These are phyloP conservation scores for Diploscapter pachys DNA, from an alignment of 1,140 invertebrate species.

Conservation along the genomic window DNA sequence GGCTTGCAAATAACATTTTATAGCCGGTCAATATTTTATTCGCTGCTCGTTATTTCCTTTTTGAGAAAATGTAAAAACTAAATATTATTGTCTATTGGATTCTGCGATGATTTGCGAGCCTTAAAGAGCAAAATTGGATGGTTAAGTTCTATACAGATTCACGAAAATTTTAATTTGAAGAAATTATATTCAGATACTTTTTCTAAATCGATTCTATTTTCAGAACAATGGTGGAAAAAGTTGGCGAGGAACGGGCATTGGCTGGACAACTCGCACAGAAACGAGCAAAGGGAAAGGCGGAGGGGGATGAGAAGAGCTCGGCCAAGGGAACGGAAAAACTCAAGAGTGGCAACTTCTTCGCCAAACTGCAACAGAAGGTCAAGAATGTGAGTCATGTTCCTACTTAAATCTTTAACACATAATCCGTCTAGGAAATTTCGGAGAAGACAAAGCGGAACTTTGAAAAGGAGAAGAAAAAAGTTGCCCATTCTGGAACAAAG, in stretches of 20 bases:
- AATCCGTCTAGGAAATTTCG: no score
- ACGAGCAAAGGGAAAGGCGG: conserved; percentile 23
- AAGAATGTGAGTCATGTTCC: background rate
- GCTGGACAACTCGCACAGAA: conserved; percentile 11
- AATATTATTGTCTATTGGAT: no score
- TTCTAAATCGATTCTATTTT: background rate
- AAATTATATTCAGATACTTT: background rate
- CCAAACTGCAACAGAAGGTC: conserved; percentile 31
- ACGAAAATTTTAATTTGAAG: background rate
- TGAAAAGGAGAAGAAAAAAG: no score
- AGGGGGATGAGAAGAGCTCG: conserved; percentile 13
- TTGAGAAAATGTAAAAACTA: no score
- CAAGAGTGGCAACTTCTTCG: conserved; percentile 36
- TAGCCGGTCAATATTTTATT: no score
- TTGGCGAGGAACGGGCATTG: conserved; percentile 21
- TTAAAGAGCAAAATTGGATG: no score
- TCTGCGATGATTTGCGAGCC: no score
- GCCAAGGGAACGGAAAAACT: conserved; percentile 16
- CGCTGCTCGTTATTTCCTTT: no score
- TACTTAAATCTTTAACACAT: background rate
- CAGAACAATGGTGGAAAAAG: conserved; percentile 8
- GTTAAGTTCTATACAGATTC: no score
- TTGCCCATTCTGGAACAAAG: no score
- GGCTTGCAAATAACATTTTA: no score
- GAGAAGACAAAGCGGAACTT: no score